Base-by-base conservation (phyloP, 2,888 invertebrate genomes). In the Drosophila tanythrix region DNA sequence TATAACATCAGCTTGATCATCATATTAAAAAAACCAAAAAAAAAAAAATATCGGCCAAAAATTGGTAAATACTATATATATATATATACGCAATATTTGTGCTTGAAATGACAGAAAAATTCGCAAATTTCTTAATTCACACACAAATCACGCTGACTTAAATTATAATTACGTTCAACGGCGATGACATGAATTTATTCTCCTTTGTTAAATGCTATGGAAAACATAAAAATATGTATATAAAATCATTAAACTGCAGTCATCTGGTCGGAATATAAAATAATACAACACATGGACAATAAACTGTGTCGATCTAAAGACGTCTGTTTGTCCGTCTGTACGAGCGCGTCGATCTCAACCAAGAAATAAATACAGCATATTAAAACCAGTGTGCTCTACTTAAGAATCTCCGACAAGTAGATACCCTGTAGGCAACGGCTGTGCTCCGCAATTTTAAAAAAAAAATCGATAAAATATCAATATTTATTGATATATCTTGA, bases 191-290 rank as follows among this genome's bases (percentile, higher is more conserved):
- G 57, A 40, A 40, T 57, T 29, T 57, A 57, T 57, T n/a, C 21
- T 31, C 21, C 43, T 57, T 57, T 57, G 57, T 57, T 57, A 0
- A 27, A 29, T 31, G 2, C 18, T 15, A 18, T 52, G n/a, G 21
- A 21, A 21, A 40, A 29, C 38, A 38, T 40, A 10, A 21, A 40
- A 10, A 15, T 15, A 31, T n/a, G 10, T 15, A n/a, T 57, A 27
- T 18, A 57, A 31, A 57, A 10, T 21, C 57, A 57, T 57, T 40
- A 21, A 57, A 57, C 29, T 57, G 57, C 57, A 38, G 11, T 57
- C 29, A 57, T 57, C 40, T 29, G 57, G 31, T 21, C 29, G 38
- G 40, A 15, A 57, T 40, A 57, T 57, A 57, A 57, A 56, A 29
- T 13, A 21, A 29, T 57, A 3, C 15, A 43, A 43, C 43, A 57